Conservation (phyloP, 35 echinoderm and acorn worm genomes). For the Heliocidaris erythrogramma region DNA sequence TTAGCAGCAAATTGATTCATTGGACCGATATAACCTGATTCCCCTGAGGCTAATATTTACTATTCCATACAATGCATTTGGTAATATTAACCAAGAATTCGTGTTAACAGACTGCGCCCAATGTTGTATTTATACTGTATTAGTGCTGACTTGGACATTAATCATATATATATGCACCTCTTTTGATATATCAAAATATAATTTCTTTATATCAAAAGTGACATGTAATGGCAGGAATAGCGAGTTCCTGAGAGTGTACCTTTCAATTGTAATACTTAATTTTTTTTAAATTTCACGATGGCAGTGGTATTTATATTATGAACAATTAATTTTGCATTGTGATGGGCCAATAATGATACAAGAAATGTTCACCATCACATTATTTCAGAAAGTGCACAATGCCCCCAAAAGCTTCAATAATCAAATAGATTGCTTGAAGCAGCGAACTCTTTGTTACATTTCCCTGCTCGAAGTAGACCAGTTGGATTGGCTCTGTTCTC, state of each 20-base stretch:
- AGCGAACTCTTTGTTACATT: no score
- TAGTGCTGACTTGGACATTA: not conserved
- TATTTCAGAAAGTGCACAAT: no score
- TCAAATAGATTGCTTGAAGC: no score
- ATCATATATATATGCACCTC: not conserved
- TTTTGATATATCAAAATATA: slow-evolving; percentile 7
- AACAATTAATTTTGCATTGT: no score
- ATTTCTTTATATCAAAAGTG: not conserved
- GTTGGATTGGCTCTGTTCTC: not conserved
- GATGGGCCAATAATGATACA: no score
- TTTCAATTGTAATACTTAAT: not conserved
- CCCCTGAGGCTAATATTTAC: no score
- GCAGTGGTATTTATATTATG: not conserved
- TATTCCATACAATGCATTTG: no score
- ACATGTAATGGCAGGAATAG: not conserved
- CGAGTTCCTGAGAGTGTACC: not conserved
- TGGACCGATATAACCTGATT: no score
- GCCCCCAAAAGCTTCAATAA: no score
- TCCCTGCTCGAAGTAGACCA: not conserved
- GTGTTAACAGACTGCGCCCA: not conserved
- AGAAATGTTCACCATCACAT: no score
- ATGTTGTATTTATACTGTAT: not conserved
- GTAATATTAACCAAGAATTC: no score
- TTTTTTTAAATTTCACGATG: not conserved
- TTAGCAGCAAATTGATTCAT: no score